phyloP scores from a whole-genome alignment of 2,797 vertebrate species.

The Enteromius viviparus region DNA sequence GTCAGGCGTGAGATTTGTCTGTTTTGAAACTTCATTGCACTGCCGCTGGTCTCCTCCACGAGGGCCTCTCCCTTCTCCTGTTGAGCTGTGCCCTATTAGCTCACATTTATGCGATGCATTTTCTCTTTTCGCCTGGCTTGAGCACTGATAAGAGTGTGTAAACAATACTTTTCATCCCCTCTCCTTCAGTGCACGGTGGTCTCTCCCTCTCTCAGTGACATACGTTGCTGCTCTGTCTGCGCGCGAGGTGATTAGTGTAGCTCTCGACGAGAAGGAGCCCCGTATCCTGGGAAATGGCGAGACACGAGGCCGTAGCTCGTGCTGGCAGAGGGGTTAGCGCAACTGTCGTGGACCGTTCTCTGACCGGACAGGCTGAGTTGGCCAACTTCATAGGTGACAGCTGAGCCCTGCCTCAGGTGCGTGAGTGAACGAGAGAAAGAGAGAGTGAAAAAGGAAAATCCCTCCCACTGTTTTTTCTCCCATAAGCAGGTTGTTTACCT shows the following conservation, averaged over 20 bases:
- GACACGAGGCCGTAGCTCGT: slow-evolving; percentile 29
- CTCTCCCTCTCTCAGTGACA: slow-evolving; percentile 64
- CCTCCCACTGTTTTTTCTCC: slow-evolving; percentile 3
- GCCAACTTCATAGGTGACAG: slow-evolving; percentile 35
- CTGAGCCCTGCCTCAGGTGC: slow-evolving; percentile 52
- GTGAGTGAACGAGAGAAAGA: slow-evolving; percentile 10
- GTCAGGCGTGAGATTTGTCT: slow-evolving; percentile 46
- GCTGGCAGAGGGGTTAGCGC: slow-evolving; percentile 35
- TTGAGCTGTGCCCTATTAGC: slow-evolving; percentile 6
- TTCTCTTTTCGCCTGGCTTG: slow-evolving; percentile 15
- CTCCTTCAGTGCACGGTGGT: slow-evolving; percentile 62
- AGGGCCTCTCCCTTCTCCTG: slow-evolving; percentile 45
- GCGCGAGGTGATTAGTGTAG: slow-evolving; percentile 61
- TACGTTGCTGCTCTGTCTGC: slow-evolving; percentile 60
- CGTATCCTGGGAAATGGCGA: slow-evolving; percentile 40
- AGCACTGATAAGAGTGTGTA: slow-evolving; percentile 50
- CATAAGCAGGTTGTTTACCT: slow-evolving; percentile 47
- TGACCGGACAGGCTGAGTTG: slow-evolving; percentile 36
- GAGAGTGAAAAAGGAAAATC: slow-evolving; percentile 16
- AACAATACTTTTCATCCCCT: slow-evolving; percentile 57
- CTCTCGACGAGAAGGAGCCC: slow-evolving; percentile 43
- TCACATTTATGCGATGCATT: slow-evolving; percentile 10
- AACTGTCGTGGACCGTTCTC: slow-evolving; percentile 32
- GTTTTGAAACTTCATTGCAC: slow-evolving; percentile 45
- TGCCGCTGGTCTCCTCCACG: background rate